Conservation (phyloP, 2,888 invertebrate species). For the Drosophila kuntzei region DNA sequence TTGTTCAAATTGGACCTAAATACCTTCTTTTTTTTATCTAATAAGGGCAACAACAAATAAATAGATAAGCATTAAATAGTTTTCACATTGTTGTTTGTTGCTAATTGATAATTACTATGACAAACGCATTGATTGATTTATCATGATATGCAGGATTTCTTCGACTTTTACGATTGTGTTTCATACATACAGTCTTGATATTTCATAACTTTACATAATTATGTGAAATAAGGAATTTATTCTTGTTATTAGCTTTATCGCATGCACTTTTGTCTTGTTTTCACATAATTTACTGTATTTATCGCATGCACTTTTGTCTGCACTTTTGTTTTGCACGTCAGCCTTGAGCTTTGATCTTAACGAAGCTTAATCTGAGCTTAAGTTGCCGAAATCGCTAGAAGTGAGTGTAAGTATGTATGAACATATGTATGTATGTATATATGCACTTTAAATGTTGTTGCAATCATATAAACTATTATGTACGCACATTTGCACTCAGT, state of each 20-base stretch:
- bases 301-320: background rate
- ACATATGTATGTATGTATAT: background rate
- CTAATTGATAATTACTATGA: conserved; percentile 29
- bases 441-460: background rate
- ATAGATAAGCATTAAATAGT: conserved; percentile 7
- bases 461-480: background rate
- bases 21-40: conserved; percentile 7
- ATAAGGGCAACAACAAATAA: background rate
- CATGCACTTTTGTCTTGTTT: background rate
- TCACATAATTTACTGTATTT: background rate
- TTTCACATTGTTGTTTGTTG: conserved; percentile 10
- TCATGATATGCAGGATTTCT: background rate
- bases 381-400: conserved; percentile 4
- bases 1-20: conserved; percentile 34
- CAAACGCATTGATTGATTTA: conserved; percentile 38
- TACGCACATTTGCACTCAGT: background rate
- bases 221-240: background rate
- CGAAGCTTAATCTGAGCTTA: conserved; percentile 5
- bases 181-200: background rate
- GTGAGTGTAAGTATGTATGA: background rate
- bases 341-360: conserved; percentile 7
- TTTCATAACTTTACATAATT: conserved; percentile 21
- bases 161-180: background rate
- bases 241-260: background rate
- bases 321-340: conserved; percentile 3